phyloP scores from a whole-genome alignment of 2,888 invertebrate genomes.

The Oscheius myriophilus region DNA sequence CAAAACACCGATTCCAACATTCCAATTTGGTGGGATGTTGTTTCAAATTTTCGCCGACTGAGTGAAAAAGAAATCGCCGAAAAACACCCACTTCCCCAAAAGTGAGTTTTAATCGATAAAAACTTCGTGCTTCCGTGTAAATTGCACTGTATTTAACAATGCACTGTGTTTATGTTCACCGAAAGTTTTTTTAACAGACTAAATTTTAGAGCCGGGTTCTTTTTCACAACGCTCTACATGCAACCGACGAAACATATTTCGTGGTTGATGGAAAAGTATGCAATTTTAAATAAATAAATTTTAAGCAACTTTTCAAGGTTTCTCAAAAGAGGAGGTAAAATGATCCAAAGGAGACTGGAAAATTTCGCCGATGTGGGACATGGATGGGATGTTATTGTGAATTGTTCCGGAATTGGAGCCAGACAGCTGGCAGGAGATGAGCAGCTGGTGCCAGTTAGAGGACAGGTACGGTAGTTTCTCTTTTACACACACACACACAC shows the following conservation, averaged over 20 bases:
- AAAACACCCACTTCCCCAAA: constrained; percentile 23
- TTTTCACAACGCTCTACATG: constrained; percentile 51
- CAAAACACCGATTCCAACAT: neutral
- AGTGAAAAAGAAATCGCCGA: constrained; percentile 5
- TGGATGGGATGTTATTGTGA: constrained; percentile 77
- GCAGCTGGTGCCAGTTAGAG: constrained; percentile 76
- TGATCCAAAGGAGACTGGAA: constrained; percentile 27
- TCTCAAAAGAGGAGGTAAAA: constrained; percentile 39
- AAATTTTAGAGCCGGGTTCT: constrained; percentile 46
- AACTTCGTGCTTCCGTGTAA: no score
- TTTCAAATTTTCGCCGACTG: constrained; percentile 37
- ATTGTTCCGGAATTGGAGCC: constrained; percentile 83
- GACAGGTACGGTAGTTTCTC: constrained; percentile 32
- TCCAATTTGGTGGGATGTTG: constrained; percentile 35
- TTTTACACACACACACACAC: no score
- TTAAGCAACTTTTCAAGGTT: no score
- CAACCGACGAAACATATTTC: constrained; percentile 46
- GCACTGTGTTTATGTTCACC: no score
- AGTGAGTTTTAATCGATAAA: neutral
- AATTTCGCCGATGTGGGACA: constrained; percentile 29
- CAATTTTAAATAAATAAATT: no score
- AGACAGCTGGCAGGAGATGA: constrained; percentile 77
- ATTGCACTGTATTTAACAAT: no score
- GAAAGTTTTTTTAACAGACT: no score
- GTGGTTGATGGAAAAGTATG: constrained; percentile 34